Base-by-base conservation (phyloP, 2,113 vertebrate species). In the Catagonus wagneri region DNA sequence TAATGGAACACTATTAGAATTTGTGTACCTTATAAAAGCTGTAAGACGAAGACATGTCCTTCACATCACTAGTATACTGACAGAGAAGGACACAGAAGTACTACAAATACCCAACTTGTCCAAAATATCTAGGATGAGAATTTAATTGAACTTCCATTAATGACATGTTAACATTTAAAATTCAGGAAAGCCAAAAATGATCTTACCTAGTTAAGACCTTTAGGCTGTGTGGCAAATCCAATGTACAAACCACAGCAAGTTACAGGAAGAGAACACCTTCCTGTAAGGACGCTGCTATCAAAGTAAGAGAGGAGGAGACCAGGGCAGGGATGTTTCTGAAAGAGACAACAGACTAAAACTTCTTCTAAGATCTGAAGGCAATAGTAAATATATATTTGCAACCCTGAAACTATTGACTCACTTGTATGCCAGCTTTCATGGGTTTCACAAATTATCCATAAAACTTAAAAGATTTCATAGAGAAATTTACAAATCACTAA, bases 111-210 rank as follows among this genome's bases (percentile, higher is more conserved):
- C 17, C 34, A 34, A 39, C 65, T 72, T 36, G 52, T 74, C 81
- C 1, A 85, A 75, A 94, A 61, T 81, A 13, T 83, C 16, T 81
- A 19, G 8, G 17, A 27, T 66, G 14, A 83, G 39, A 69, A 68
- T 60, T 81, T 72, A 90, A 83, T 92, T 90, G 69, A 92, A 36
- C 1, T 7, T 32, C 75, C 27, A 69, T 83, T 79, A 71, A 27
- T 56, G n/a, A 81, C 76, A 7, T 80, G 4, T n/a, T 88, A 75
- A 66, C 25, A 87, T 92, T 88, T 84, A 11, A 85, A 91, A 78
- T 79, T 95, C 44, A 83, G 60, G 54, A 74, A 93, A 44, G 32
- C 19, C 19, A 85, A 69, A 86, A 72, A 14, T 52, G 34, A 60
- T 71, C 17, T 58, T 52, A 71, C n/a, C 56, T 7, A 13, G 12